Conservation (phyloP, 2,888 invertebrate species). For the Zeuzera pyrina region DNA sequence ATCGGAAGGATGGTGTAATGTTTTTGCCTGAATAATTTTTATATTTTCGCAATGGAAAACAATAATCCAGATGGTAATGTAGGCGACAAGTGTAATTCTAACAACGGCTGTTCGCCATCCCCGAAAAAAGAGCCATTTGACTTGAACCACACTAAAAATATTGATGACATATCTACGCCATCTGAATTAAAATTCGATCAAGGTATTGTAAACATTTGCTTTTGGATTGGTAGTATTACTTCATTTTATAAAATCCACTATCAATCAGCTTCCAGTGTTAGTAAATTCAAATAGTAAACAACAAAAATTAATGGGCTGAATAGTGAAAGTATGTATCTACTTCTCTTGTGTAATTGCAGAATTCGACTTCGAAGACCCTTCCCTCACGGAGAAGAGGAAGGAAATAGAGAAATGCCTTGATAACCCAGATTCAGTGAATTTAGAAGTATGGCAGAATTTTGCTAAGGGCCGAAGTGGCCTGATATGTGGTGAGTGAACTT, state of each 20-base stretch:
- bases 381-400: conserved; percentile 73
- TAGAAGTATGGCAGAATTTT: conserved; percentile 73
- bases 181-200: conserved; percentile 80
- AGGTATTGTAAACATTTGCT: conserved; percentile 74
- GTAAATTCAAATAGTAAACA: neutral
- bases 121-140: conserved; percentile 34
- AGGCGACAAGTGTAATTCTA: conserved; percentile 43
- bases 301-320: neutral
- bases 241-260: neutral
- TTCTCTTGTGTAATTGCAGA: conserved; percentile 50
- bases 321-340: conserved; percentile 14
- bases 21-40: conserved; percentile 44
- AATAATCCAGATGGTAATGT: conserved; percentile 39
- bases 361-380: conserved; percentile 74
- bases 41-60: conserved; percentile 51
- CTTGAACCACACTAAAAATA: conserved; percentile 56
- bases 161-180: conserved; percentile 72
- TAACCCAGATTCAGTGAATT: conserved; percentile 48
- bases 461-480: conserved; percentile 79
- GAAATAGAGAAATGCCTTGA: conserved; percentile 73
- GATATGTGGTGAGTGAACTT: conserved; percentile 72
- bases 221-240: conserved; percentile 6
- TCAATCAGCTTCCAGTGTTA: neutral
- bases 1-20: conserved; percentile 53
- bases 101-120: conserved; percentile 46